phyloP scores from a whole-genome alignment of 2,113 vertebrate genomes.

The Myotis lucifugus region DNA sequence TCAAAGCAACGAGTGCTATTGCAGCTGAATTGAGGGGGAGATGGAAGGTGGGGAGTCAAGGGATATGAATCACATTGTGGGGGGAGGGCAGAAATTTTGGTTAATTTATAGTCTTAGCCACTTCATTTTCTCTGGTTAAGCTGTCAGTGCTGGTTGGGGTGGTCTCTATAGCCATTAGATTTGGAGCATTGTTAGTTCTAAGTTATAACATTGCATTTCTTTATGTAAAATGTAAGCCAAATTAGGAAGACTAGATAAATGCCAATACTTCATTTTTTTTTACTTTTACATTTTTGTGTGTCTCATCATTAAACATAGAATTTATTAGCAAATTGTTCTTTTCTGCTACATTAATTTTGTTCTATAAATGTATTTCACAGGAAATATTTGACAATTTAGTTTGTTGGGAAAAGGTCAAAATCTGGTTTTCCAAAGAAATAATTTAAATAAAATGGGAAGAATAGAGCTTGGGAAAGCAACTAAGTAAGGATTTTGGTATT shows the following conservation, averaged over 20 bases:
- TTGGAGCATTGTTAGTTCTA: conserved; percentile 24
- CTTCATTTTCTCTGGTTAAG: conserved; percentile 37
- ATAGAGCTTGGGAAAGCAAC: background rate
- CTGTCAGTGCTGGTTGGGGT: no score
- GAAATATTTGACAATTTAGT: conserved; percentile 11
- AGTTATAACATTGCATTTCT: conserved; percentile 40
- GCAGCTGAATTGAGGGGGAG: background rate
- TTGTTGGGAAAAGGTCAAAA: conserved; percentile 39
- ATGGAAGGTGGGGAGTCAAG: background rate
- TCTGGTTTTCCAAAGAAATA: background rate
- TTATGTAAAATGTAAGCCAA: conserved; percentile 27
- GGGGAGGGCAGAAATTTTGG: background rate
- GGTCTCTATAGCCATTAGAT: background rate
- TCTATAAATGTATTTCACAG: background rate
- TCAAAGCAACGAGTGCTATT: background rate
- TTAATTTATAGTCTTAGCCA: background rate
- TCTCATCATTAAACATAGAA: background rate
- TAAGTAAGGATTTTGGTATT: background rate
- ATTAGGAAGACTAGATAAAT: conserved; percentile 39
- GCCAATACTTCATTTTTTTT: background rate
- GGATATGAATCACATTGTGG: background rate
- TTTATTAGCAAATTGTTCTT: conserved; percentile 38
- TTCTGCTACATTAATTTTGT: conserved; percentile 7
- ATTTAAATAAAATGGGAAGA: conserved; percentile 16
- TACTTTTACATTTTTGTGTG: conserved; percentile 20